Evolutionary conservation across 2,113 vertebrate species (phyloP).

Genomic region (Psophia crepitans): DNA sequence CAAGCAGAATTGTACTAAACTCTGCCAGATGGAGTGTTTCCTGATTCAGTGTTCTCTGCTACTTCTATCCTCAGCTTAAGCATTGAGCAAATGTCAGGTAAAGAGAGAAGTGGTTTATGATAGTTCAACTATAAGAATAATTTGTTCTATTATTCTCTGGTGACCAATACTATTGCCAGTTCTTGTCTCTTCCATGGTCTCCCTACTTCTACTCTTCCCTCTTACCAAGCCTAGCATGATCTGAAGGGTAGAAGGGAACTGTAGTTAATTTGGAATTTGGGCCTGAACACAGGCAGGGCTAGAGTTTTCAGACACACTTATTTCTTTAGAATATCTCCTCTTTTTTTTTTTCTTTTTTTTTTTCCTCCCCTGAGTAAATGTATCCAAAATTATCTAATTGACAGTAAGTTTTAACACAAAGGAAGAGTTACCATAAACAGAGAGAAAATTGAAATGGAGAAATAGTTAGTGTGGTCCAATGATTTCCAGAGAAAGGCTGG

Average conservation of each 20-base stretch:
- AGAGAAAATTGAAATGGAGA: not conserved
- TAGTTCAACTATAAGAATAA: not conserved
- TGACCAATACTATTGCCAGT: not conserved
- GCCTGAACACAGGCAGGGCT: not conserved
- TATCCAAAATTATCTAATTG: not conserved
- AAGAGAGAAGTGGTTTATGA: not conserved
- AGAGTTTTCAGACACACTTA: not conserved
- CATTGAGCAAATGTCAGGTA: not conserved
- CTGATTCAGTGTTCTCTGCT: not conserved
- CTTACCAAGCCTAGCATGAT: not conserved
- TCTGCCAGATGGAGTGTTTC: not conserved
- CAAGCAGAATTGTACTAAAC: not conserved
- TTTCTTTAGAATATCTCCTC: not conserved
- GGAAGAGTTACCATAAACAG: not conserved
- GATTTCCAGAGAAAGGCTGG: not conserved
- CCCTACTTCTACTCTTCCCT: not conserved
- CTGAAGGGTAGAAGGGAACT: not conserved
- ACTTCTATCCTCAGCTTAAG: not conserved
- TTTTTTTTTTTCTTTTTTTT: too few relatives aligned
- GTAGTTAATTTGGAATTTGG: not conserved
- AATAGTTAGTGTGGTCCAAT: not conserved
- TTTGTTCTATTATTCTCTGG: not conserved
- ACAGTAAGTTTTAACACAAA: not conserved
- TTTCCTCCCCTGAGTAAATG: not conserved
- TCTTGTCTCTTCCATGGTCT: not conserved